phyloP scores from a whole-genome alignment of 1,140 invertebrate species.

The Neuroterus valhalla region DNA sequence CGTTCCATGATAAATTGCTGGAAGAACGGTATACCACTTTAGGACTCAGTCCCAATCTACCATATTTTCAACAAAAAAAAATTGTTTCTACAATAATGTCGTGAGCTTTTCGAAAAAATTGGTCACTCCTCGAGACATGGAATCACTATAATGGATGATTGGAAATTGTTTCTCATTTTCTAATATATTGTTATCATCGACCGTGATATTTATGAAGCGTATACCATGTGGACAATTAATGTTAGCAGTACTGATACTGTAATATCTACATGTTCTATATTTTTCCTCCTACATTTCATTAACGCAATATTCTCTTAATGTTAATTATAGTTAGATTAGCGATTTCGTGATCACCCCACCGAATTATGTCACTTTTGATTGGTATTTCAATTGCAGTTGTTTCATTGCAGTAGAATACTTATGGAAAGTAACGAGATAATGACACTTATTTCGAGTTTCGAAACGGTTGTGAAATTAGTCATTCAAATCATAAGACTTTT shows the following conservation, averaged over 20 bases:
- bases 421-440: not conserved
- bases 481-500: not conserved
- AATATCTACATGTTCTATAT: slow-evolving; percentile 18
- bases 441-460: not conserved
- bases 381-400: slow-evolving; percentile 9
- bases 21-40: too few species aligned
- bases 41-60: too few species aligned
- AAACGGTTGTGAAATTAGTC: not conserved
- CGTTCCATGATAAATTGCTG: too few species aligned
- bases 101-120: not conserved
- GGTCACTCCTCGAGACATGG: not conserved
- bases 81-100: too few species aligned
- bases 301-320: not conserved
- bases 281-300: slow-evolving; percentile 25
- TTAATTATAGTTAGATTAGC: slow-evolving; percentile 13
- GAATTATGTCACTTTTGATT: slow-evolving; percentile 13
- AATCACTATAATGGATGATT: slow-evolving; percentile 6
- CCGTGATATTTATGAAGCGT: slow-evolving; percentile 14
- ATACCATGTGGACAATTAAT: slow-evolving; percentile 9
- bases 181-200: slow-evolving; percentile 17
- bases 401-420: not conserved
- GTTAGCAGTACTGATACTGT: not conserved
- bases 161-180: slow-evolving; percentile 21
- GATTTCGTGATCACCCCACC: not conserved
- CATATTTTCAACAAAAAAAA: too few species aligned